Conservation (phyloP, 2,888 invertebrate genomes). For the Petrophora chlorosata region DNA sequence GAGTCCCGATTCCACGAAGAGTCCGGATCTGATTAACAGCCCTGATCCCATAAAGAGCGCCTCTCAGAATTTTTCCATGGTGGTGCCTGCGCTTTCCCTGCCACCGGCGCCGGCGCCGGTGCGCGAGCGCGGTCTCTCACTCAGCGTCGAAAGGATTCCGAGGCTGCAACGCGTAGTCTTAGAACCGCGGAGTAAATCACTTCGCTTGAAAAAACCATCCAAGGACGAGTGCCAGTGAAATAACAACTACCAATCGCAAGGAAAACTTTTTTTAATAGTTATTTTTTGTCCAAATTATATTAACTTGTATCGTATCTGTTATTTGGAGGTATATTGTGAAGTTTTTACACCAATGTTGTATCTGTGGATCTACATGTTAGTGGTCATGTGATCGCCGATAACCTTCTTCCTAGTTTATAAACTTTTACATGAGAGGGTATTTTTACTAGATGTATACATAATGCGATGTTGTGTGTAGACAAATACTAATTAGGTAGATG, state of each 20-base stretch:
- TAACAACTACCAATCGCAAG: neutral
- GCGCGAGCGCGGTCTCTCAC: conserved; percentile 67
- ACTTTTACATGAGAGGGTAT: neutral
- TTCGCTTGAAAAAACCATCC: conserved; percentile 61
- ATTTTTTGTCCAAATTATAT: too few species aligned
- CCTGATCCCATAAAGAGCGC: conserved; percentile 4
- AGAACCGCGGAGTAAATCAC: conserved; percentile 72
- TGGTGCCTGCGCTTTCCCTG: conserved; percentile 44
- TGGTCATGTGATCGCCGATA: neutral
- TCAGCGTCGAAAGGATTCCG: conserved; percentile 63
- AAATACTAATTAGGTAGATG: too few species aligned
- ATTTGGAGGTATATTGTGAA: neutral
- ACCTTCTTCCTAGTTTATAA: too few species aligned
- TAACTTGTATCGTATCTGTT: neutral
- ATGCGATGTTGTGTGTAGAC: too few species aligned
- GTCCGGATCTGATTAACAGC: conserved; percentile 36
- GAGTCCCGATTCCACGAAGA: conserved; percentile 36
- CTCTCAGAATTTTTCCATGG: conserved; percentile 13
- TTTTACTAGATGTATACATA: too few species aligned
- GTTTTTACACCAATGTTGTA: conserved; percentile 2
- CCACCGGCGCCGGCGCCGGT: conserved; percentile 44
- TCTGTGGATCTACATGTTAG: neutral
- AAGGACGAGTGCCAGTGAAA: conserved; percentile 49
- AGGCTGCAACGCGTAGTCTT: conserved; percentile 51
- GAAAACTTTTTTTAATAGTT: too few species aligned